A percentile compares a stretch with the other conserved stretches of the same genome.
These are phyloP conservation scores for Daboia siamensis DNA, from an alignment of 2,113 vertebrate species.

Conservation along the genomic window DNA sequence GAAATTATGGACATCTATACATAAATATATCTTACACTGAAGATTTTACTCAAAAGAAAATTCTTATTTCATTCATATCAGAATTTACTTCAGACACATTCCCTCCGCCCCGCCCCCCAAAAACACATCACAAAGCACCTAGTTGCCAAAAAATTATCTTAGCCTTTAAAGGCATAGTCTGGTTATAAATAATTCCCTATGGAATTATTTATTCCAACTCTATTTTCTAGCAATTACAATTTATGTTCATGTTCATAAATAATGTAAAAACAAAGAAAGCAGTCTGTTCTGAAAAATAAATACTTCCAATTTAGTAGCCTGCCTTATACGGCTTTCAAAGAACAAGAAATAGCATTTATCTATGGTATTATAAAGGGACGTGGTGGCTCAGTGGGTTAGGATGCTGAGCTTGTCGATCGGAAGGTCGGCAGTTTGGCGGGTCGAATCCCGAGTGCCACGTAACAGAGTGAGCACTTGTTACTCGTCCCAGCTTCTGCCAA, in stretches of 20 bases:
- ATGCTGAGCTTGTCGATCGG: no score
- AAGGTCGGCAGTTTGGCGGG: no score
- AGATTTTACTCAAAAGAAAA: neutral
- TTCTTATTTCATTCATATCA: neutral
- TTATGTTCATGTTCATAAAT: neutral
- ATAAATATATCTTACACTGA: neutral
- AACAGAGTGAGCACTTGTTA: no score
- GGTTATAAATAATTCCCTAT: no score
- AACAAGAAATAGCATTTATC: neutral
- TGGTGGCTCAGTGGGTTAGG: no score
- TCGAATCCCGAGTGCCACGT: no score
- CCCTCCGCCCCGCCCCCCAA: rapidly evolving
- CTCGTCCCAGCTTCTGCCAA: no score
- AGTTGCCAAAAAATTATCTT: neutral
- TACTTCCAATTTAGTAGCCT: neutral
- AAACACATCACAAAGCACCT: neutral
- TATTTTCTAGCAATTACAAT: neutral
- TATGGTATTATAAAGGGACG: neutral
- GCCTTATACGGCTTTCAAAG: neutral
- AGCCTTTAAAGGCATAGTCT: neutral
- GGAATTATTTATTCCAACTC: neutral
- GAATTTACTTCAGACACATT: neutral
- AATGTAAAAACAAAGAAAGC: neutral
- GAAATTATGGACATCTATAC: neutral
- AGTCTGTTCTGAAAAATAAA: neutral